Evolutionary conservation across 2,797 vertebrate genomes (phyloP), one percentile per base, ranked within the genome.

Genomic region (Gorsachius magnificus): DNA sequence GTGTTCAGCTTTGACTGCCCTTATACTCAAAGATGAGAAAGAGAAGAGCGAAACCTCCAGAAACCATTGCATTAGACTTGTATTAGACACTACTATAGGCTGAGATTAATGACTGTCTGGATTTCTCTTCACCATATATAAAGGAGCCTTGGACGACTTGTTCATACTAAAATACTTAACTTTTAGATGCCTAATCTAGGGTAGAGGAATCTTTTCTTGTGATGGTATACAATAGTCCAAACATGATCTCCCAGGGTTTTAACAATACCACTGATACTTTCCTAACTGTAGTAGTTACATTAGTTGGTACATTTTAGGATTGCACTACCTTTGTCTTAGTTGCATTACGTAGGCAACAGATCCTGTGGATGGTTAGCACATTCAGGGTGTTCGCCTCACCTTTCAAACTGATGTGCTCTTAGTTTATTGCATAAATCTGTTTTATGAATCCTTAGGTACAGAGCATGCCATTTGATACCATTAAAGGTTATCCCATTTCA

Each of bases 341-440:
- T 92, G 20, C 22, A 46, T 70, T 90, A 56, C 2, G 7, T 7
- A 90, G 70, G 77, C 70, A 90, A 63, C 35, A 68, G 61, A 56
- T 89, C 38, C 21, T 69, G 43, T 76, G 77, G 66, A 26, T 41
- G 72, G 58, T 82, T 76, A 79, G 35, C 38, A 86, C 48, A 43
- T 81, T 69, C 76, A 88, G 85, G 58, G 31, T 91, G 84, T 93
- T 93, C 70, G 86, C 60, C 26, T 93, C 20, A 58, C 66, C 51
- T 90, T 93, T 95, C 3, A 2, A 91, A 94, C 0, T 10, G 70
- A 69, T 78, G 28, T 63, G 9, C 45, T 88, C n/a, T 51, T 77
- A 36, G 45, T 79, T 94, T 82, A 92, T 93, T 93, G 80, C 89
- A 91, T 53, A 94, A 83, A 95, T 91, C 65, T 83, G 21, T 66